Conservation (phyloP, 35 echinoderm and acorn worm genomes). For the Heliocidaris erythrogramma region DNA sequence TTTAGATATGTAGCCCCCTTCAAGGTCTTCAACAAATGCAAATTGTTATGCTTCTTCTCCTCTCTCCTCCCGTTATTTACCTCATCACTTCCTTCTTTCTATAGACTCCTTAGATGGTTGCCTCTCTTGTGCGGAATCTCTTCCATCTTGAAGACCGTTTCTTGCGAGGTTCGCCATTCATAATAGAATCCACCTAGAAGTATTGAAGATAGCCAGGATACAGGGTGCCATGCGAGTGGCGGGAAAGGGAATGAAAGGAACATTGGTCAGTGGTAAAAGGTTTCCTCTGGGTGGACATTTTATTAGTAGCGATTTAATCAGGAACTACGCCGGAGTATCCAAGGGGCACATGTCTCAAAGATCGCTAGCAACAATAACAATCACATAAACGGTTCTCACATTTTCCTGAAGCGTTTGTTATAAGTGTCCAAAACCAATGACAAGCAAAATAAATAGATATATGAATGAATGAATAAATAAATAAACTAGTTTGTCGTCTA, state of each 20-base stretch:
- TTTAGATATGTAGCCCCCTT: not conserved
- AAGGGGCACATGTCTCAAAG: too few species aligned
- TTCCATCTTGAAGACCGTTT: not conserved
- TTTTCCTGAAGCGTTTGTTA: too few species aligned
- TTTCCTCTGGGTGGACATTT: not conserved
- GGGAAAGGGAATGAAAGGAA: not conserved
- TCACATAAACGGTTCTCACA: too few species aligned
- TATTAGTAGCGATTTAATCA: too few species aligned
- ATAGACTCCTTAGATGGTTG: not conserved
- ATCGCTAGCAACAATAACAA: too few species aligned
- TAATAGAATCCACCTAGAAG: conserved; percentile 4
- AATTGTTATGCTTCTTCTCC: too few species aligned
- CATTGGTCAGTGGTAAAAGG: not conserved
- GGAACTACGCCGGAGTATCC: too few species aligned
- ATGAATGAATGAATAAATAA: too few species aligned
- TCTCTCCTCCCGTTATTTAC: too few species aligned
- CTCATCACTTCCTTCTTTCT: not conserved
- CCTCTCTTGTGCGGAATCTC: not conserved
- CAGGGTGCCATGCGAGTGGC: not conserved
- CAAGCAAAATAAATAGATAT: too few species aligned
- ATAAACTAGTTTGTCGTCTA: too few species aligned
- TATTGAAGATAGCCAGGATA: not conserved
- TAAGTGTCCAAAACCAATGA: too few species aligned
- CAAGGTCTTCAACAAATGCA: not conserved
- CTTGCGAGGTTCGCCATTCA: conserved; percentile 10